Base-by-base conservation (phyloP, 2,888 invertebrate genomes). In the Polydrusus cervinus region DNA sequence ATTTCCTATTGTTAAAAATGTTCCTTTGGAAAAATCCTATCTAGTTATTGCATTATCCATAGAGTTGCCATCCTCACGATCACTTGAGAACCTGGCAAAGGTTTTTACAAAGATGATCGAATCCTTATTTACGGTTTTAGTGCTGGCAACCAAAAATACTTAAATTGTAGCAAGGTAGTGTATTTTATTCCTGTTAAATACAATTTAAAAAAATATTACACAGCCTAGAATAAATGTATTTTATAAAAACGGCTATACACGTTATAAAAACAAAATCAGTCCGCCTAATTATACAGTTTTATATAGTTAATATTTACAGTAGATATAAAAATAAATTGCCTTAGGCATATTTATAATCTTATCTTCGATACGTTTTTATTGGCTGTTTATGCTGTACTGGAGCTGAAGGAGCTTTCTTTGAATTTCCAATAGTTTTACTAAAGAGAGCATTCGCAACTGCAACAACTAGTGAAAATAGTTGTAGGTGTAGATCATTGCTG, bases 381-480 rank as follows among this genome's bases (percentile, higher is more conserved):
- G 57, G 38, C 9, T 18, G 57, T 40, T 38, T 34, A 38, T 38
- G 38, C 14, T 10, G 10, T 16, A 38, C 57, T 38, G 38, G 38
- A 60, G 38, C 38, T 38, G 57, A 13, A 40, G 18, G 5, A 38
- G 57, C 7, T 60, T 60, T 60, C 14, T 60, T 60, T 40, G 57
- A 60, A 25, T 71, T 51, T 9, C 88, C 87, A 77, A 90, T 89
- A 8, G 90, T 89, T 81, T 90, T 90, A 68, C 92, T 91, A 84
- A 95, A 94, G 85, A 95, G 88, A 0, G 92, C 89, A 88, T 96
- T 96, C 1, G 95, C 94, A 78, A 96, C 90, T 74, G 92, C 92
- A 76, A 96, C 94, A 57, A 95, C 96, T 0, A 94, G 94, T 14
- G 96, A 94, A 86, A 97, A 97, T 34, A 96, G 86, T 78, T 93